Conservation (phyloP, 1,140 invertebrate genomes). For the Mercenaria mercenaria region DNA sequence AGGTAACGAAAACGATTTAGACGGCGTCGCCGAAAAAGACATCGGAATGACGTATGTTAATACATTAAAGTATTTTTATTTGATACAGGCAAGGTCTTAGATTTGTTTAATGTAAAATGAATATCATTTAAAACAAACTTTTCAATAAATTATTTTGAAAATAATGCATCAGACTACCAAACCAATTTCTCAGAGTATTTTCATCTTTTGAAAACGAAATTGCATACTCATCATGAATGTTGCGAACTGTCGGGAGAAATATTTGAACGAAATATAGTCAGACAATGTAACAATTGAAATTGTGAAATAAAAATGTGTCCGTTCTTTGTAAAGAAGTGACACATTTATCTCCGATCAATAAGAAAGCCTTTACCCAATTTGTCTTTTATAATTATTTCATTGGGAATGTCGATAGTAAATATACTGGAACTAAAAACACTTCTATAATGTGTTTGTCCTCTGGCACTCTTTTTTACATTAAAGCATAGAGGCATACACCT, state of each 20-base stretch:
- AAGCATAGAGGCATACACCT: too few species aligned
- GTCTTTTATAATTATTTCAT: too few species aligned
- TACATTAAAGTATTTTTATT: too few species aligned
- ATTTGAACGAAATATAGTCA: background rate
- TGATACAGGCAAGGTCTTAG: background rate
- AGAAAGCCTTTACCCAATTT: too few species aligned
- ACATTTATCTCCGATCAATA: background rate
- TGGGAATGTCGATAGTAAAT: too few species aligned
- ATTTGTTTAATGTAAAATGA: background rate
- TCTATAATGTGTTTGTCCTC: too few species aligned
- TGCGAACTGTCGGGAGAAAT: background rate
- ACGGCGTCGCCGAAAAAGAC: too few species aligned
- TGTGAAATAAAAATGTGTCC: background rate
- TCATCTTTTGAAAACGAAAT: background rate
- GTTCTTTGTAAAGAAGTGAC: background rate
- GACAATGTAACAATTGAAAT: background rate
- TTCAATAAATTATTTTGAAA: too few species aligned
- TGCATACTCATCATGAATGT: background rate
- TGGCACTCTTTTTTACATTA: too few species aligned
- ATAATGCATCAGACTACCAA: background rate
- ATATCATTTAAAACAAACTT: background rate
- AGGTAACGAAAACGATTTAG: too few species aligned
- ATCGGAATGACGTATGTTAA: too few species aligned
- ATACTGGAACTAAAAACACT: too few species aligned
- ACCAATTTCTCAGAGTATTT: background rate